Percentiles rank a stretch among this genome's conserved stretches.
phyloP scores from a whole-genome alignment of 2,797 vertebrate genomes.

The Buceros bicornis region DNA sequence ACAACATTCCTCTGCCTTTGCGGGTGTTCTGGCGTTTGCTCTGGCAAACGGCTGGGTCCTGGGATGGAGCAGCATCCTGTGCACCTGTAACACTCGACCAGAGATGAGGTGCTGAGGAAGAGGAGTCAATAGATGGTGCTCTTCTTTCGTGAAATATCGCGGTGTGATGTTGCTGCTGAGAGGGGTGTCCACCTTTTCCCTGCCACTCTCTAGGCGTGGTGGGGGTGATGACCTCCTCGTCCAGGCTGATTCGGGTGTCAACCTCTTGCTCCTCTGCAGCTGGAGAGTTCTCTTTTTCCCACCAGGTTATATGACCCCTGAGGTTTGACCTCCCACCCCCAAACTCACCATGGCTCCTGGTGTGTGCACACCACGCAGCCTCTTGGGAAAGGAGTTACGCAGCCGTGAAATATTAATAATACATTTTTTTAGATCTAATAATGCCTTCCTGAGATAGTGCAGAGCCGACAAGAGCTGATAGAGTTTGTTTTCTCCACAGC shows the following conservation, averaged over 20 bases:
- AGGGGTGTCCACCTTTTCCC: not conserved
- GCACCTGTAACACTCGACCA: fast-evolving
- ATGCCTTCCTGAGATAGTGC: not conserved
- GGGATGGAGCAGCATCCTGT: not conserved
- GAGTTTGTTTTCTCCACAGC: not conserved
- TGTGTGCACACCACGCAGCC: not conserved
- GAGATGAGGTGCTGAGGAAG: not conserved
- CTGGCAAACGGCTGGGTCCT: fast-evolving
- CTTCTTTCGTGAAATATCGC: fast-evolving
- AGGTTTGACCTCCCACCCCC: not conserved
- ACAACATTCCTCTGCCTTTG: fast-evolving
- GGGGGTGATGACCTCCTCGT: fast-evolving
- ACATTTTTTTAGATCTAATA: not conserved
- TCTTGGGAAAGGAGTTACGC: not conserved
- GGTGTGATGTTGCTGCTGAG: fast-evolving
- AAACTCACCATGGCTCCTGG: fast-evolving
- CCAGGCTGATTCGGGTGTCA: too few species aligned
- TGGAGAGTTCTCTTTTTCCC: not conserved
- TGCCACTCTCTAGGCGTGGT: fast-evolving
- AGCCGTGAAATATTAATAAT: not conserved
- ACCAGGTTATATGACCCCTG: not conserved
- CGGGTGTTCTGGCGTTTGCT: not conserved
- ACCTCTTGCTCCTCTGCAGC: not conserved
- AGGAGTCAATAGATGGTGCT: conserved; percentile 50
- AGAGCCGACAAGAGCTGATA: not conserved